These are phyloP conservation scores for Formica exsecta DNA, from an alignment of 1,140 invertebrate genomes.

Conservation along the genomic window DNA sequence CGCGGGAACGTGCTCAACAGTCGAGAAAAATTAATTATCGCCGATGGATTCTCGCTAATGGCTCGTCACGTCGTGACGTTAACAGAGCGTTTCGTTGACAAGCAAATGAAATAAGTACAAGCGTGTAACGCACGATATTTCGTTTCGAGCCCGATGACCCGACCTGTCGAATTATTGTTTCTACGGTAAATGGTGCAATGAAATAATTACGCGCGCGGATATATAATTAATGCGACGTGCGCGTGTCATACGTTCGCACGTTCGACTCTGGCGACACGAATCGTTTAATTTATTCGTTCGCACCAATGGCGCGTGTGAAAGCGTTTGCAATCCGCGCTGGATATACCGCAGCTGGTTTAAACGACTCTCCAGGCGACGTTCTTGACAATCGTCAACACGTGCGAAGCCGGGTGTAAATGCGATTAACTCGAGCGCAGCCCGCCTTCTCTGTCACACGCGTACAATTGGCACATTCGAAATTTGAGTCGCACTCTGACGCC, in stretches of 20 bases:
- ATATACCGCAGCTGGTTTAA: conserved; percentile 27
- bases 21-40: conserved; percentile 51
- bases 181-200: conserved; percentile 14
- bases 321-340: conserved; percentile 27
- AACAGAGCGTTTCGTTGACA: conserved; percentile 40
- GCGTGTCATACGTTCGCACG: background rate
- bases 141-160: background rate
- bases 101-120: conserved; percentile 23
- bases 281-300: conserved; percentile 54
- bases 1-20: background rate
- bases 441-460: conserved; percentile 60
- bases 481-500: conserved; percentile 48
- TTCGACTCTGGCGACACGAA: background rate
- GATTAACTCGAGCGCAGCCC: conserved; percentile 64
- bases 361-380: background rate
- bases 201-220: conserved; percentile 20
- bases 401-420: conserved; percentile 53
- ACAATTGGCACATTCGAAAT: conserved; percentile 63
- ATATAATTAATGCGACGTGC: conserved; percentile 31
- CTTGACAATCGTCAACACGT: conserved; percentile 27
- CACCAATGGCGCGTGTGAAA: conserved; percentile 49
- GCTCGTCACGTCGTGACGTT: conserved; percentile 27
- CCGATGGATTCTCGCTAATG: conserved; percentile 32
- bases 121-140: background rate
- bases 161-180: conserved; percentile 40